Base-by-base conservation (phyloP, 1,140 invertebrate species). In the Zophobas atratus region DNA sequence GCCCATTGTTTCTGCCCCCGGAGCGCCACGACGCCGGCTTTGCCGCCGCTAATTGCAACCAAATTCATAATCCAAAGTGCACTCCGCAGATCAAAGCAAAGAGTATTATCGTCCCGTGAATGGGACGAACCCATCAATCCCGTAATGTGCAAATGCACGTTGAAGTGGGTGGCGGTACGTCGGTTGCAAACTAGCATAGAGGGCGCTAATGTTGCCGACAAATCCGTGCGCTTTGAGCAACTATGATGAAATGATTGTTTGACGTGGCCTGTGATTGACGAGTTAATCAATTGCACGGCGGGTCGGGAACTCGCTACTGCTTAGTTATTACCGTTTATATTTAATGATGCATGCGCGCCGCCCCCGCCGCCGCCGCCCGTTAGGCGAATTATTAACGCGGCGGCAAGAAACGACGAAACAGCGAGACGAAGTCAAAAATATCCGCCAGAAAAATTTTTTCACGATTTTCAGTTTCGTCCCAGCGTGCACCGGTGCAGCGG, bases 261-360 rank as follows among this genome's bases (percentile, higher is more conserved):
- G 74, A 55, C 56, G 49, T 72, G 75, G 78, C 55, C 56, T 79
- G 75, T 79, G 78, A 79, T 76, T 79, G 75, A 77, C 75, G 56
- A 79, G 75, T 79, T 77, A 77, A 79, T 79, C 75, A 79, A 77
- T 76, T 73, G 75, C 55, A 77, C 56, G 75, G 48, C 67, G 46
- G 73, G 57, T 49, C 39, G 73, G 39, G 51, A 46, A 20, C 60
- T 67, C 39, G 60, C 38, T 43, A 20, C 57, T 73, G 55, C 70
- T 74, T 63, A 67, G 70, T 77, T 77, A 74, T 77, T 74, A 77
- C 32, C 76, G 63, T 77, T 77, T 74, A 77, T 77, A 77, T 74
- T 77, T 73, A 73, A 77, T 63, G 76, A 51, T 63, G 76, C 76
- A 53, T 73, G 39, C 38, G 6, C 35, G 55, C 71, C 51, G 8